phyloP scores from a whole-genome alignment of 2,797 vertebrate species.

The Garrulus glandarius region DNA sequence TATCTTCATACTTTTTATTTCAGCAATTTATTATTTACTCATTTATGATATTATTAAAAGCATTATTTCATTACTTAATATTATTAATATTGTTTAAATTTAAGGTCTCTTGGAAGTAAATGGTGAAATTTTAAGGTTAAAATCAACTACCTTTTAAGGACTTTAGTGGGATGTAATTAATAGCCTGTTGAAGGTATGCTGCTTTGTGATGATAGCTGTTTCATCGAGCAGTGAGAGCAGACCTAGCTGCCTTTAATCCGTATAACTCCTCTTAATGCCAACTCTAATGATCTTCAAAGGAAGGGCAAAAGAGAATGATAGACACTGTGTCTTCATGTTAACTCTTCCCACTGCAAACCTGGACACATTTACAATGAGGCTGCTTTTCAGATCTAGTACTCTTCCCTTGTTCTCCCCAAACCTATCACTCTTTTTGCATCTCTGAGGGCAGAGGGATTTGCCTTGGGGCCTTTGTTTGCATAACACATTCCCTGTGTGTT shows the following conservation, averaged over 20 bases:
- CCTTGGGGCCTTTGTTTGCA: constrained; percentile 71
- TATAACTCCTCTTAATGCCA: constrained; percentile 57
- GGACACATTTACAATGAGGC: not conserved
- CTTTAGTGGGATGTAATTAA: constrained; percentile 39
- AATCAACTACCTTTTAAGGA: constrained; percentile 3
- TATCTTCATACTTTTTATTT: not conserved
- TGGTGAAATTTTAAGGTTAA: constrained; percentile 23
- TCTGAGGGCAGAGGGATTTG: not conserved
- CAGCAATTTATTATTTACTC: not conserved
- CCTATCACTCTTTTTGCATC: not conserved
- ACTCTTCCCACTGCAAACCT: not conserved
- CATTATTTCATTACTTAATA: not conserved
- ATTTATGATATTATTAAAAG: not conserved
- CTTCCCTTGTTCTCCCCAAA: not conserved
- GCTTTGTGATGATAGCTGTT: constrained; percentile 39
- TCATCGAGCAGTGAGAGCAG: not conserved
- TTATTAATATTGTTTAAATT: not conserved
- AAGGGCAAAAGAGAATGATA: constrained; percentile 32
- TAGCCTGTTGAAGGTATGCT: constrained; percentile 32
- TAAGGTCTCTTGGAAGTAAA: not conserved
- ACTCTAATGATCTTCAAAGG: constrained; percentile 56
- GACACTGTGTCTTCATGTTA: not conserved
- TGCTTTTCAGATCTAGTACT: not conserved
- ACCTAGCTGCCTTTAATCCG: constrained; percentile 33
- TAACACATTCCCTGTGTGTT: constrained; percentile 66